These are phyloP conservation scores for Epicampocera succincta DNA, from an alignment of 2,888 invertebrate genomes.

Conservation along the genomic window DNA sequence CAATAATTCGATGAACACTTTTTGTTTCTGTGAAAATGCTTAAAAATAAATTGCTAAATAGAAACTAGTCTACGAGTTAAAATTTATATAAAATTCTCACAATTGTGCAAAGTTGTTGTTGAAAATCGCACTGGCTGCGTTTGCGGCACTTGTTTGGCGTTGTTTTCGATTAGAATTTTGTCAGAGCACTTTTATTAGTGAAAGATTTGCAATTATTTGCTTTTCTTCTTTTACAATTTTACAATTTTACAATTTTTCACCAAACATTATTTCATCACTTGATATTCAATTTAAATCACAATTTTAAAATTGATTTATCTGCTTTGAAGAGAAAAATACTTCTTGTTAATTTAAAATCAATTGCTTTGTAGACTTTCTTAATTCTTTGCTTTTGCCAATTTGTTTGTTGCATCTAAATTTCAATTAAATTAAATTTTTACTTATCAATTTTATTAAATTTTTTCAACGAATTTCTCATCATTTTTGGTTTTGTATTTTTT, in stretches of 20 bases:
- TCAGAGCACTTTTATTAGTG: background rate
- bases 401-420: background rate
- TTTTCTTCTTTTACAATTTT: background rate
- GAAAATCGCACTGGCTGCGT: slow-evolving; percentile 1
- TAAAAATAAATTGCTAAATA: background rate
- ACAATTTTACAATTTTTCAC: slow-evolving; percentile 28
- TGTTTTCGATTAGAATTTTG: slow-evolving; percentile 16
- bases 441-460: slow-evolving; percentile 31
- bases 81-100: slow-evolving; percentile 12
- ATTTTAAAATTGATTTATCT: background rate
- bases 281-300: slow-evolving; percentile 29
- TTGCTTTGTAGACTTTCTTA: slow-evolving; percentile 17
- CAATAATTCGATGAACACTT: no score
- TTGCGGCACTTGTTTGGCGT: slow-evolving; percentile 10
- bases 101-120: slow-evolving; percentile 21
- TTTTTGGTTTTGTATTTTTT: background rate
- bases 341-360: slow-evolving; percentile 39
- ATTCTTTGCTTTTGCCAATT: background rate
- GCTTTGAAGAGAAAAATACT: background rate
- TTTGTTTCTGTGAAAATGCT: no score
- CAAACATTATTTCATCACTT: slow-evolving; percentile 35
- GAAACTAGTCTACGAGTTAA: background rate
- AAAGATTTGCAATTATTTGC: no score
- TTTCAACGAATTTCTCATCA: background rate
- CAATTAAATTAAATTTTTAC: background rate